These are phyloP conservation scores for Chloromyia formosa DNA, from an alignment of 2,888 invertebrate species.

Conservation along the genomic window DNA sequence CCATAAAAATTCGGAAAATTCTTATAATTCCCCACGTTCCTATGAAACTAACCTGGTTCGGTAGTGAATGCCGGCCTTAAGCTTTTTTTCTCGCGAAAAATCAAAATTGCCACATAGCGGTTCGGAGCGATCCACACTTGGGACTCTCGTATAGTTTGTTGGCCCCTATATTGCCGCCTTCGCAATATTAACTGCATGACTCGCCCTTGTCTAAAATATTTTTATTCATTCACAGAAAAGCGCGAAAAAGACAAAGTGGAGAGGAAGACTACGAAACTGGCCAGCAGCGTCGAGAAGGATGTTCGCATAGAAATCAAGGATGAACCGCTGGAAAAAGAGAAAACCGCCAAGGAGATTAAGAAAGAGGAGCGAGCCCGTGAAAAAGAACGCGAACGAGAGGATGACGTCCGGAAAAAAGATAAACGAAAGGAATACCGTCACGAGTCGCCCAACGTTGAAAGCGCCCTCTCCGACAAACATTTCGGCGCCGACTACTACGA, in stretches of 20 bases:
- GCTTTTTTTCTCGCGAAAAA: too few species aligned
- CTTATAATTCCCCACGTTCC: too few species aligned
- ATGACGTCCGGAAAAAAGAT: slow-evolving; percentile 65
- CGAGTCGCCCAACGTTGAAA: slow-evolving; percentile 57
- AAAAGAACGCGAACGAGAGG: slow-evolving; percentile 47
- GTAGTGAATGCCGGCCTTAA: too few species aligned
- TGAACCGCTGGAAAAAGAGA: slow-evolving; percentile 56
- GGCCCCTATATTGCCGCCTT: too few species aligned
- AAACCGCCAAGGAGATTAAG: slow-evolving; percentile 58
- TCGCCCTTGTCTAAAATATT: too few species aligned
- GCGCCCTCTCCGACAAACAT: slow-evolving; percentile 63
- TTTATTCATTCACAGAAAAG: slow-evolving; percentile 51
- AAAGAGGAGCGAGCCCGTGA: slow-evolving; percentile 54
- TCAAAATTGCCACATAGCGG: too few species aligned
- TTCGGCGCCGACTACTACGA: slow-evolving; percentile 63
- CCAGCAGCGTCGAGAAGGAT: slow-evolving; percentile 46
- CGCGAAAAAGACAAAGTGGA: slow-evolving; percentile 53
- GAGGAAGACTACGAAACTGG: slow-evolving; percentile 47
- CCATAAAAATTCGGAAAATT: too few species aligned
- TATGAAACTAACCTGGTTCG: too few species aligned
- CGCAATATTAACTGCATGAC: too few species aligned
- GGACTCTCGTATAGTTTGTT: too few species aligned
- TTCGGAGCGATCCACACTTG: too few species aligned
- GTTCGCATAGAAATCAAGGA: slow-evolving; percentile 54
- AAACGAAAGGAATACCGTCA: slow-evolving; percentile 67